These are phyloP conservation scores for Pemphredon lugubris DNA, from an alignment of 2,888 invertebrate species.

Conservation along the genomic window DNA sequence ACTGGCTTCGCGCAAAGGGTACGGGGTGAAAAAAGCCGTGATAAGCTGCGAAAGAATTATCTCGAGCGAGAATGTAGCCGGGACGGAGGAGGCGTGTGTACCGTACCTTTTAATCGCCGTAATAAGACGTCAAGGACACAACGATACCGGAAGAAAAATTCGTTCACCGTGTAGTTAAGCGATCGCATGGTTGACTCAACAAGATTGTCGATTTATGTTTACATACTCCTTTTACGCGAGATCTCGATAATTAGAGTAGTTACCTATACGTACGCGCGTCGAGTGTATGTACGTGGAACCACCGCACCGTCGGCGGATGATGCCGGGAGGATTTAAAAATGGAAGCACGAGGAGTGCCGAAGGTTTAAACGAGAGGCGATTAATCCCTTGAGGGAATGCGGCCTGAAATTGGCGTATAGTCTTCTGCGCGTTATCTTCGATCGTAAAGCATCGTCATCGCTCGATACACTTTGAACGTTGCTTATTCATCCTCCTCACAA, in stretches of 20 bases:
- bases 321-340: conserved; percentile 64
- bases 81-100: neutral
- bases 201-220: conserved; percentile 68
- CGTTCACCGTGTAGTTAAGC: conserved; percentile 57
- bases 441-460: conserved; percentile 66
- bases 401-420: conserved; percentile 67
- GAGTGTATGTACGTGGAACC: conserved; percentile 26
- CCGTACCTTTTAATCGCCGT: conserved; percentile 54
- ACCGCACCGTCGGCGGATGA: conserved; percentile 35
- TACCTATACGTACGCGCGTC: conserved; percentile 48
- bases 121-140: conserved; percentile 60
- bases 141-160: conserved; percentile 60
- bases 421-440: conserved; percentile 64
- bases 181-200: conserved; percentile 57
- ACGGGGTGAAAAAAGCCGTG: conserved; percentile 1
- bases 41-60: neutral
- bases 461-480: conserved; percentile 60
- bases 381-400: conserved; percentile 64
- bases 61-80: neutral
- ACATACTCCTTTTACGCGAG: conserved; percentile 68
- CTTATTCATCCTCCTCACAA: conserved; percentile 62
- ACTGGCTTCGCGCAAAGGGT: neutral
- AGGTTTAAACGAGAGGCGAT: conserved; percentile 67
- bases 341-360: conserved; percentile 61
- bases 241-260: conserved; percentile 67